Evolutionary conservation across 1,140 invertebrate species (phyloP), one percentile per base, ranked within the genome.

Genomic region (Drosophila orosa): DNA sequence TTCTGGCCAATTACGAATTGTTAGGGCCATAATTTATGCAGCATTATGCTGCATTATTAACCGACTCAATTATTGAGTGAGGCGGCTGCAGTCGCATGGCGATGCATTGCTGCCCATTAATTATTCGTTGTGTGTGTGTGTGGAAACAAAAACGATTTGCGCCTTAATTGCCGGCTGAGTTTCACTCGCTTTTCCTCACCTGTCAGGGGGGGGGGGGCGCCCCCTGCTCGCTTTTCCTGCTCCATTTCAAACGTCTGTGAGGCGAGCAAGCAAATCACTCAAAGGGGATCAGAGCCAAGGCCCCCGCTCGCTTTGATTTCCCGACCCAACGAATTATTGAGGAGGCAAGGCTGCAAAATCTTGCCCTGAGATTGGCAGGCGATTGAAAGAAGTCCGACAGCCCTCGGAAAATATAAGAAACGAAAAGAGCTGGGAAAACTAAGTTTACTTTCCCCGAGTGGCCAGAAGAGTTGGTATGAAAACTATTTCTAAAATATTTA

Each of bases 251-350:
- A 76, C 17, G 79, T 81, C 79, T 59, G 60, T 77, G 54, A 40
- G 56, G 56, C 56, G 19, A 73, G 75, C 61, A 19, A 73, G 73
- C 78, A 81, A 81, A 81, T 81, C 79, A 81, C 67, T 81, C 79
- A 81, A 81, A 73, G 57, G 54, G 78, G 78, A 62, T 80, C 57
- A 80, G 68, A 13, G 55, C 44, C 62, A 33, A 35, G 56, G 25
- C 15, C 3, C 29, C n/a, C 24, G 68, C 56, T 48, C 66, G 67
- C 58, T 73, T 80, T 80, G 78, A 80, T 80, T 80, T 73, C 48
- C 60, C 54, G 45, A 61, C 65, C 67, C 56, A 67, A 61, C 78
- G 48, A 80, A 76, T 76, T 80, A 75, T 75, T 60, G 72, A 72
- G 76, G 25, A 40, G 44, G 52, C 44, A 45, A 45, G 52, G 31